Percentiles rank a stretch among this genome's conserved stretches.
Conservation (phyloP, 2,888 invertebrate genomes). For the Linnaemya tessellans region DNA sequence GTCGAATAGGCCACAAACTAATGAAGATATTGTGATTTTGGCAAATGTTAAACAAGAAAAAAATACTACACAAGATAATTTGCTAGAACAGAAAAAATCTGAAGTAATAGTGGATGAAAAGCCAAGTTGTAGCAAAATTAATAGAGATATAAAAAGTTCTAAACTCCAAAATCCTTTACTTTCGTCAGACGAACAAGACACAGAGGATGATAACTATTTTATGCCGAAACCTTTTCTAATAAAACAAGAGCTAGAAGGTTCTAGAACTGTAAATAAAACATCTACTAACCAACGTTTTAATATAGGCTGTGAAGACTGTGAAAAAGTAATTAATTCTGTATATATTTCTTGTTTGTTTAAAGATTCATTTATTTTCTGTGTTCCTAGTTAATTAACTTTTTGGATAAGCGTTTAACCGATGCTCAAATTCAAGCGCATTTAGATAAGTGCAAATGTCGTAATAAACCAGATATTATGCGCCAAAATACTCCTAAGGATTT, state of each 20-base stretch:
- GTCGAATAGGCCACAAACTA: background rate
- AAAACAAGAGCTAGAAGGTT: slow-evolving; percentile 62
- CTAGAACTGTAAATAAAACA: slow-evolving; percentile 28
- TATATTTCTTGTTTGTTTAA: background rate
- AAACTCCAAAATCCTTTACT: slow-evolving; percentile 56
- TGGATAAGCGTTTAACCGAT: slow-evolving; percentile 76
- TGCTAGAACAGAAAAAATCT: background rate
- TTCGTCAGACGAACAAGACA: slow-evolving; percentile 22
- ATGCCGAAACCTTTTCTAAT: slow-evolving; percentile 76
- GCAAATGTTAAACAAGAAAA: slow-evolving; percentile 32
- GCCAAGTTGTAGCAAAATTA: slow-evolving; percentile 38
- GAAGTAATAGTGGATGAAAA: background rate
- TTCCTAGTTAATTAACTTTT: slow-evolving; percentile 78
- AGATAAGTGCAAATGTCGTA: slow-evolving; percentile 77
- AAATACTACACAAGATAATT: slow-evolving; percentile 43
- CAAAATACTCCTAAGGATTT: slow-evolving; percentile 80
- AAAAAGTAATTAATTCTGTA: slow-evolving; percentile 74
- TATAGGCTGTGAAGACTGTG: slow-evolving; percentile 77
- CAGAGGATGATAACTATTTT: slow-evolving; percentile 69
- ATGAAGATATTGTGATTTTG: background rate
- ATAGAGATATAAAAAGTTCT: background rate
- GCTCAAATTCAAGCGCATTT: slow-evolving; percentile 78
- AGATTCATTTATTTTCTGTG: background rate
- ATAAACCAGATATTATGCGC: slow-evolving; percentile 70
- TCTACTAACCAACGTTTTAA: slow-evolving; percentile 74